Base-by-base conservation (phyloP, 2,888 invertebrate genomes). In the Metacarcinus magister region DNA sequence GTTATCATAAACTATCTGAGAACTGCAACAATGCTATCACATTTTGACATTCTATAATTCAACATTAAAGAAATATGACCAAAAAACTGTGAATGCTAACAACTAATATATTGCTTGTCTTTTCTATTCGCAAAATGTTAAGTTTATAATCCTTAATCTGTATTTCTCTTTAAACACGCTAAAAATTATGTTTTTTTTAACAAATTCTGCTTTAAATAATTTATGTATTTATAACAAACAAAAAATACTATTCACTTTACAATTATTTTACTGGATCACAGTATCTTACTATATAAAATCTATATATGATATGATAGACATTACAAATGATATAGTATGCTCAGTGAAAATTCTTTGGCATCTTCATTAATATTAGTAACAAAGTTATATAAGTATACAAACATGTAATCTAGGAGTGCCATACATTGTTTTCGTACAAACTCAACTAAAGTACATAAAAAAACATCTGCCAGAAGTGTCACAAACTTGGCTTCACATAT, bases 371-470 rank as follows among this genome's bases (percentile, higher is more conserved):
- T 19, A 87, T 8, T 28, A 32, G 16, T 39, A 87, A 92, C 92
- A 92, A 23, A 90, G 23, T 10, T 92, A 92, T 92, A 46, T 92
- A 90, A 44, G 60, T 60, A 60, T 60, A 89, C 89, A 89, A 8
- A 89, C 43, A 89, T n/a, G 46, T 90, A 44, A 90, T 90, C 19
- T 90, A 43, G 16, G 23, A 75, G 28, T 75, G 75, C 75, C 46
- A 90, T 43, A 16, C 16, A 89, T 23, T 39, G 13, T 89, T 16
- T 89, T 3, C 43, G 28, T 89, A 89, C 19, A 89, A 16, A 89
- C 16, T 89, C 23, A 23, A 10, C 3, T 23, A 23, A 10, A 60
- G 3, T 23, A 60, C 28, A 75, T 75, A n/a, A 75, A 75, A 75
- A 75, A 75, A 75, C 28, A 75, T 2, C 0, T 23, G 10, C 10